phyloP scores from a whole-genome alignment of 2,888 invertebrate species.

The Exephanes ischioxanthus region DNA sequence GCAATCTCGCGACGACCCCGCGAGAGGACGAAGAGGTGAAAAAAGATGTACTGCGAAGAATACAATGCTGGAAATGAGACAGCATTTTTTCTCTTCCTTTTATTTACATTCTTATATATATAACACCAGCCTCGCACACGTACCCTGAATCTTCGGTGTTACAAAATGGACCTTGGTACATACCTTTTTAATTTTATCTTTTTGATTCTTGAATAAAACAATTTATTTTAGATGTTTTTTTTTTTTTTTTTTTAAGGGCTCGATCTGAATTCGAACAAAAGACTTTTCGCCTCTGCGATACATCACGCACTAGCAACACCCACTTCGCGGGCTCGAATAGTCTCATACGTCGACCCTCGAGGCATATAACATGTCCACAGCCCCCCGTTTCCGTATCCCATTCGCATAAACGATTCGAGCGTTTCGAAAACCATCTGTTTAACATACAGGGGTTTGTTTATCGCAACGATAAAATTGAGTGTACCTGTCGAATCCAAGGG shows the following conservation, averaged over 20 bases:
- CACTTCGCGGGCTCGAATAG: not conserved
- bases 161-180: too few relatives aligned
- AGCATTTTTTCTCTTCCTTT: not conserved
- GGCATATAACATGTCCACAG: slow-evolving; percentile 20
- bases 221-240: too few relatives aligned
- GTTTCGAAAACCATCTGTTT: slow-evolving; percentile 33
- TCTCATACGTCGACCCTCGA: not conserved
- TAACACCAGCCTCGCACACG: too few relatives aligned
- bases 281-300: slow-evolving; percentile 7
- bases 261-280: slow-evolving; percentile 13
- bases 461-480: slow-evolving; percentile 15
- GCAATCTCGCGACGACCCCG: slow-evolving; percentile 33
- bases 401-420: slow-evolving; percentile 11
- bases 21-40: slow-evolving; percentile 21
- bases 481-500: slow-evolving; percentile 1
- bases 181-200: too few relatives aligned
- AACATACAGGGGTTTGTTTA: slow-evolving; percentile 16
- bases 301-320: not conserved
- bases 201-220: too few relatives aligned
- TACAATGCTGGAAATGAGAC: slow-evolving; percentile 28
- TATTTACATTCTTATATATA: slow-evolving; percentile 1
- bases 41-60: slow-evolving; percentile 31
- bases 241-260: not conserved
- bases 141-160: too few relatives aligned
- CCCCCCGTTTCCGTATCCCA: not conserved